Evolutionary conservation across 2,113 vertebrate genomes (phyloP).

Genomic region (Austrofundulus limnaeus): DNA sequence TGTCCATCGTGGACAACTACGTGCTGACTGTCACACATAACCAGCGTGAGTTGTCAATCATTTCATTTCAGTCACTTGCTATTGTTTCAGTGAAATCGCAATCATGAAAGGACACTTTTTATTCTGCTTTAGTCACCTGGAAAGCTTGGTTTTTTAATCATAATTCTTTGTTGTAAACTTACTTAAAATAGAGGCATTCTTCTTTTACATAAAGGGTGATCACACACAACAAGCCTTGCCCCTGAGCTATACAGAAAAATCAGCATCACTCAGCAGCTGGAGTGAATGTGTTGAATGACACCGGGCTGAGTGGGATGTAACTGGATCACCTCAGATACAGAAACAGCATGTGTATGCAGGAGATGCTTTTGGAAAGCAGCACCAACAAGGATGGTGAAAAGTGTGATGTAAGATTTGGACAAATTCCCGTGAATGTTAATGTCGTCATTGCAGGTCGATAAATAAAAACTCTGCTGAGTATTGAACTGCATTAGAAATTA

Average conservation of each 20-base stretch:
- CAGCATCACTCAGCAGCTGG: constrained; percentile 25
- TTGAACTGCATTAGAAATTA: constrained; percentile 35
- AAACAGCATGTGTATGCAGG: constrained; percentile 30
- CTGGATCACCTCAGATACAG: constrained; percentile 33
- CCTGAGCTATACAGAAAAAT: constrained; percentile 12
- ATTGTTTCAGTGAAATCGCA: background rate
- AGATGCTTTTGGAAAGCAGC: constrained; percentile 33
- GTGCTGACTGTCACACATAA: constrained; percentile 85
- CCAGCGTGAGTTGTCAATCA: constrained; percentile 74
- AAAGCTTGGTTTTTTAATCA: too few relatives aligned
- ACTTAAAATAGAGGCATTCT: constrained; percentile 14
- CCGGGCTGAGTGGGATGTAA: constrained; percentile 25
- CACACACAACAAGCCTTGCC: too few relatives aligned
- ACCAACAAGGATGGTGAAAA: constrained; percentile 9
- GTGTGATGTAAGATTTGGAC: constrained; percentile 27
- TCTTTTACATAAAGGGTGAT: background rate
- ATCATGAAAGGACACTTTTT: background rate
- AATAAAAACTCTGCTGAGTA: constrained; percentile 12
- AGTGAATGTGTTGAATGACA: constrained; percentile 39
- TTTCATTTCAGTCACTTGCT: background rate
- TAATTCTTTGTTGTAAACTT: constrained; percentile 11
- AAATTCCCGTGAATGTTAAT: constrained; percentile 34
- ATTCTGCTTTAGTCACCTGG: too few relatives aligned
- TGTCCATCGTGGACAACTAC: constrained; percentile 89
- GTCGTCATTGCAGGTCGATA: constrained; percentile 41